These are phyloP conservation scores for Agrotis segetum DNA, from an alignment of 2,888 invertebrate genomes.

Conservation along the genomic window DNA sequence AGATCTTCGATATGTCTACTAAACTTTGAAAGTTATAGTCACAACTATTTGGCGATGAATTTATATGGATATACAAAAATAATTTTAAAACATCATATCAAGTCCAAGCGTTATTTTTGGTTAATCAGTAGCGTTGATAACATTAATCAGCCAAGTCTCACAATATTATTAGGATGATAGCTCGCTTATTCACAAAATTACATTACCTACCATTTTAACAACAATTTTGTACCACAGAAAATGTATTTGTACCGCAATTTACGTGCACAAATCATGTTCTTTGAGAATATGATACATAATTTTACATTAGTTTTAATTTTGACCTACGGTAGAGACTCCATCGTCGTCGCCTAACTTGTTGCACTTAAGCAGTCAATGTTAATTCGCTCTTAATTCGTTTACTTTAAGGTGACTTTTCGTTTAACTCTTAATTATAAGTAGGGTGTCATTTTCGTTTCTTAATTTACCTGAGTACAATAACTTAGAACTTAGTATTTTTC, in stretches of 20 bases:
- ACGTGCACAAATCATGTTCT: slow-evolving; percentile 41
- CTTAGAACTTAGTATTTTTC: slow-evolving; percentile 75
- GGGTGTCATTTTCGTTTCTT: slow-evolving; percentile 76
- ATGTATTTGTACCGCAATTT: slow-evolving; percentile 22
- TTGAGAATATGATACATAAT: slow-evolving; percentile 28
- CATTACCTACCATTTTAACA: slow-evolving; percentile 3
- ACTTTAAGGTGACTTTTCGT: slow-evolving; percentile 72
- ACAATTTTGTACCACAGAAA: neutral
- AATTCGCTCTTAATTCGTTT: slow-evolving; percentile 63
- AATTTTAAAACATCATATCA: neutral
- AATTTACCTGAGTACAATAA: slow-evolving; percentile 84
- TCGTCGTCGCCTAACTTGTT: slow-evolving; percentile 29
- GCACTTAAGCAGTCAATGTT: slow-evolving; percentile 64
- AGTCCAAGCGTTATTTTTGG: slow-evolving; percentile 16
- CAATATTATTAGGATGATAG: neutral
- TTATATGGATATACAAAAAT: neutral
- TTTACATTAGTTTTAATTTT: slow-evolving; percentile 29
- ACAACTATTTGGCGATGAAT: slow-evolving; percentile 18
- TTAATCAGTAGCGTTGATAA: slow-evolving; percentile 7
- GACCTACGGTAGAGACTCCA: slow-evolving; percentile 31
- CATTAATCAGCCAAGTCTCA: slow-evolving; percentile 10
- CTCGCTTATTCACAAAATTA: too few species aligned
- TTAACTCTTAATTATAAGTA: slow-evolving; percentile 68
- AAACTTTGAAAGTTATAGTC: slow-evolving; percentile 41
- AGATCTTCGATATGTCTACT: slow-evolving; percentile 53